phyloP scores from a whole-genome alignment of 1,140 invertebrate species.

The Whitmania pigra region DNA sequence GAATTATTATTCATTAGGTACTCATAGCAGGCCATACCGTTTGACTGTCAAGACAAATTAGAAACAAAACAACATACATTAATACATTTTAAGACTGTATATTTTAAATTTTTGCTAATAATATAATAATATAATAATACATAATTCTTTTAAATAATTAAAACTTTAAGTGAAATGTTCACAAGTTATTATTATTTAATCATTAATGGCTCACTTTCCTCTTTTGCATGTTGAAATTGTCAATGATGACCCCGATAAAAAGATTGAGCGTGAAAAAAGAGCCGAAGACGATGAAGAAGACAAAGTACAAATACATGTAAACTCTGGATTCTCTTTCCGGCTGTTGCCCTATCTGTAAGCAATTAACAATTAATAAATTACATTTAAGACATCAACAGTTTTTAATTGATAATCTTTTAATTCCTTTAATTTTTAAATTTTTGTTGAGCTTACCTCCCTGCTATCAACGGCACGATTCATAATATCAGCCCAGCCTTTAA shows the following conservation, averaged over 20 bases:
- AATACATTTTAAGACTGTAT: no score
- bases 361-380: not conserved
- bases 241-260: slow-evolving; percentile 95
- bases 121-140: no score
- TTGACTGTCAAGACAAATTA: no score
- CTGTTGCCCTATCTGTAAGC: slow-evolving; percentile 63
- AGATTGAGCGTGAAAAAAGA: slow-evolving; percentile 95
- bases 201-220: slow-evolving; percentile 53
- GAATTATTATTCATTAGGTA: not conserved
- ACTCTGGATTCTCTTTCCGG: slow-evolving; percentile 84
- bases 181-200: not conserved
- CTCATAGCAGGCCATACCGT: no score
- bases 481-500: slow-evolving; percentile 75
- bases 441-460: slow-evolving; percentile 55
- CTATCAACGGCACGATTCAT: slow-evolving; percentile 97
- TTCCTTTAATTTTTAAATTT: not conserved
- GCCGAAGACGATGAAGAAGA: slow-evolving; percentile 92
- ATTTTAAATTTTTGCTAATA: no score
- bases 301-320: slow-evolving; percentile 95
- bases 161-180: no score
- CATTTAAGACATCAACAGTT: no score
- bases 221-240: slow-evolving; percentile 98
- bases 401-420: no score
- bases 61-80: no score
- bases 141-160: no score